Evolutionary conservation across 2,888 invertebrate species (phyloP), one percentile per base, ranked within the genome.

Genomic region (Lymantria monacha): DNA sequence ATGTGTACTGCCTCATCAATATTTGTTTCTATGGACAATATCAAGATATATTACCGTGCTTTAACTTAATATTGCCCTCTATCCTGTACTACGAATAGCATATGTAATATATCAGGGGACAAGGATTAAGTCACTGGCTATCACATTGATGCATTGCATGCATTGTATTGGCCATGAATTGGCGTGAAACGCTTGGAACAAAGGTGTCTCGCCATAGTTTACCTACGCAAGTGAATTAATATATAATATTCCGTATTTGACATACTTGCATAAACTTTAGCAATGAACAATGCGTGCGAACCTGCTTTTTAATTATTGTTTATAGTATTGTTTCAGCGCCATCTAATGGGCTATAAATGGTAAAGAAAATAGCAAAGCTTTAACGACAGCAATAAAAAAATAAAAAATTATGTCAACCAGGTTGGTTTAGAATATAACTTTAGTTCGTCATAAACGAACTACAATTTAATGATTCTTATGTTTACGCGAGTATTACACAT

Each of bases 91-190:
- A 53, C 59, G 44, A 55, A 63, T 57, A 63, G 63, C 67, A 57
- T 64, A 61, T 58, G 63, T 68, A 61, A 65, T 67, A 68, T 67
- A 67, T 67, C 49, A 54, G 41, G 51, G 63, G 51, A 61, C 57
- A 68, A 59, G 79, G 81, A 79, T 77, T 76, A 81, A 68, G 59
- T 66, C 70, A 66, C 66, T 70, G 70, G 74, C 80, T 79, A 83
- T 82, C 80, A 72, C 69, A 62, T 67, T 84, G 83, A 84, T 83
- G 81, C 81, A 84, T 84, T 64, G 76, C 74, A 50, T 49, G 71
- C 58, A 81, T 83, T 84, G 83, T 83, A 52, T 60, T 61, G 55
- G 63, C 59, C 57, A 59, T 70, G 81, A 76, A 79, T 79, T 68
- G 76, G 74, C 70, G 69, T 62, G 64, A 69, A 64, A 59, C 60